Evolutionary conservation across 2,113 vertebrate species (phyloP).

Genomic region (Apteryx mantelli): DNA sequence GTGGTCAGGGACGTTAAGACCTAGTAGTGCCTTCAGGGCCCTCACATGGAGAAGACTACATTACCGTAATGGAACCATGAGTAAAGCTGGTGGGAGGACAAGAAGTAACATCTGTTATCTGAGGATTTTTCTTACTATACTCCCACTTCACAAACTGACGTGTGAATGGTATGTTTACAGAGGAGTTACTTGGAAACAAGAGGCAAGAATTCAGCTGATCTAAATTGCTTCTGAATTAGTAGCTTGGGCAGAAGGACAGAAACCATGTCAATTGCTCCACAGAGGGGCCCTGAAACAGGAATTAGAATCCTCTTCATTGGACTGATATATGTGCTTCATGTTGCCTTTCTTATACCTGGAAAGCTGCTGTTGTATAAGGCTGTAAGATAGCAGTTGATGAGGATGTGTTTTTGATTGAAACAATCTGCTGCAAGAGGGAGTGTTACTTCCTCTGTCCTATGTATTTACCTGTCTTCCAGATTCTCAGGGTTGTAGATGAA

Average conservation of each 20-base stretch:
- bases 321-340: background rate
- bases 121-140: background rate
- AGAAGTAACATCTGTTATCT: background rate
- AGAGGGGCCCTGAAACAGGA: background rate
- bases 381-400: background rate
- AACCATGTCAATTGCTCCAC: background rate
- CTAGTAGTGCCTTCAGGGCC: too few relatives aligned
- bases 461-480: background rate
- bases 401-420: background rate
- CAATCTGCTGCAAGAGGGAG: background rate
- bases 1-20: too few relatives aligned
- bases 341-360: background rate
- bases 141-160: background rate
- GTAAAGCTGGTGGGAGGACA: background rate
- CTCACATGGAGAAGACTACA: background rate
- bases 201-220: background rate
- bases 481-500: background rate
- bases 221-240: background rate
- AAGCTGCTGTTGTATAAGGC: background rate
- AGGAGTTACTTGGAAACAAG: background rate
- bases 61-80: background rate
- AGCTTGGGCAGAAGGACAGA: background rate
- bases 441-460: background rate
- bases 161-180: background rate
- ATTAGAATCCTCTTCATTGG: background rate